Evolutionary conservation across 2,888 invertebrate species (phyloP), one percentile per base, ranked within the genome.

Genomic region (Zaprionus bogoriensis): DNA sequence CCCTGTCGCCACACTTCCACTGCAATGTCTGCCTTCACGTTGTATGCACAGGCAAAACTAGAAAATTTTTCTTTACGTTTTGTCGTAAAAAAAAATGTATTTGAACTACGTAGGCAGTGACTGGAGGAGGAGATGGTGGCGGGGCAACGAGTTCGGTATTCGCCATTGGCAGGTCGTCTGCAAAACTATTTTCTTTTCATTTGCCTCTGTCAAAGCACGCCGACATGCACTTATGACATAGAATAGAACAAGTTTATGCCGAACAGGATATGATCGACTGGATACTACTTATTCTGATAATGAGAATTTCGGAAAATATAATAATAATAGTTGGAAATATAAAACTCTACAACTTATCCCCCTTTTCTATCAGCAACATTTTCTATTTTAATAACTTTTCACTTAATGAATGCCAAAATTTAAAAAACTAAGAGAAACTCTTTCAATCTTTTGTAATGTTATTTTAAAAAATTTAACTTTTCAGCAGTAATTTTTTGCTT

Each of bases 161-260:
- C 62, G 67, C 59, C 71, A 75, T 70, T 71, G 76, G 72, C 66
- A 61, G 54, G 52, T 55, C 50, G 55, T 67, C 75, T 72, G 69
- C 58, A 61, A 61, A 75, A 77, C 77, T 80, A 77, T 83, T 80
- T 79, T 77, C 83, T 69, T 83, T 83, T 83, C 75, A 80, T 80
- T 77, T 72, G 20, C 60, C 54, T 27, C 22, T 41, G 61, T 58
- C 50, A 69, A 61, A 48, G 47, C 55, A 51, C 54, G 41, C 46
- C 55, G 52, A 57, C 55, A 50, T 51, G 59, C 76, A 81, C 76
- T 78, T 69, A 61, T 75, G 55, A 17, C 42, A 65, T 41, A 67
- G 63, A 69, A 66, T 60, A 48, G 51, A 57, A 47, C 38, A 70
- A 41, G 25, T 20, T 38, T 38, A 32, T 46, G 45, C 39, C 25